Evolutionary conservation across 2,113 vertebrate species (phyloP).

Genomic region (Albula glossodonta): DNA sequence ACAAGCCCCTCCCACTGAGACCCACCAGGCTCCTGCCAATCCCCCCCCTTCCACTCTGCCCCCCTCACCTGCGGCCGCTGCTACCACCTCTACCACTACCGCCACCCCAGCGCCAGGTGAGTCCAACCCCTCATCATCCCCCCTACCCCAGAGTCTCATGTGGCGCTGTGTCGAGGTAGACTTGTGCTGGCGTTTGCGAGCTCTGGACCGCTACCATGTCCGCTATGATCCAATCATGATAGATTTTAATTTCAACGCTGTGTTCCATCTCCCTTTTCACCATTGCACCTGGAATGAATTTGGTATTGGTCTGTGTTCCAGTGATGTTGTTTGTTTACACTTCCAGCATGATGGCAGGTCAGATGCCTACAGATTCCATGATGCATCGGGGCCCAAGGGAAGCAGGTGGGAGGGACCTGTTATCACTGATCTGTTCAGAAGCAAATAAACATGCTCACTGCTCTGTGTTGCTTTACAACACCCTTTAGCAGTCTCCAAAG

Average conservation of each 20-base stretch:
- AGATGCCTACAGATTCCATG: not conserved
- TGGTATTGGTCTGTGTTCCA: not conserved
- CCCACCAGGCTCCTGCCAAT: constrained; percentile 62
- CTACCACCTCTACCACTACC: constrained; percentile 82
- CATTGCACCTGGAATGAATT: not conserved
- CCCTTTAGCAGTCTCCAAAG: not conserved
- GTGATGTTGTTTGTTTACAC: not conserved
- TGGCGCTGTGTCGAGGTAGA: not conserved
- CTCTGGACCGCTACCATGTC: not conserved
- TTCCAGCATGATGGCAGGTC: not conserved
- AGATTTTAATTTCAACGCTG: not conserved
- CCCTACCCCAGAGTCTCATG: not conserved
- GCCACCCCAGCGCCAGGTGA: constrained; percentile 92
- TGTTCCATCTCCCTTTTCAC: not conserved
- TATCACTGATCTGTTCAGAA: not conserved
- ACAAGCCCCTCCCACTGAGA: constrained; percentile 26
- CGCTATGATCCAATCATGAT: not conserved
- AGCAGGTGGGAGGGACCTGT: not conserved
- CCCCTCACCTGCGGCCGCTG: constrained; percentile 78
- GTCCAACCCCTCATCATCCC: constrained; percentile 57
- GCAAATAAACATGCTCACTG: not conserved
- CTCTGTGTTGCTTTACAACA: not conserved
- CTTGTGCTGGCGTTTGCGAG: not conserved
- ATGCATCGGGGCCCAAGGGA: not conserved
- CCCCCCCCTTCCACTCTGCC: constrained; percentile 89